A percentile compares a stretch with the other conserved stretches of the same genome.
These are phyloP conservation scores for Chirona hameri DNA, from an alignment of 2,888 invertebrate species.

Conservation along the genomic window DNA sequence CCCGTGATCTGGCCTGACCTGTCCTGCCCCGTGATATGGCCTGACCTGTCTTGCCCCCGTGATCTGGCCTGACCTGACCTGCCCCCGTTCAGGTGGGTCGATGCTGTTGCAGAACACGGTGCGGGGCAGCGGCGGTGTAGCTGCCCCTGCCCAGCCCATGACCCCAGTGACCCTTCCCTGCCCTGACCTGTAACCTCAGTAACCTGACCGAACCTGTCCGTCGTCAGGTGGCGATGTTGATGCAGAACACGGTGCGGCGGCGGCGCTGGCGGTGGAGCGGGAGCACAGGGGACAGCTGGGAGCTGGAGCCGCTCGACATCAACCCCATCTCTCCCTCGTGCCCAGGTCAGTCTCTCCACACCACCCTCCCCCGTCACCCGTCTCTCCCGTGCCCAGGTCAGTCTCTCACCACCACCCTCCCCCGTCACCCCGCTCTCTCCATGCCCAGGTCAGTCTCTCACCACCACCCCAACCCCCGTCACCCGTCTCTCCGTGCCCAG, in stretches of 20 bases:
- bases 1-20: too few relatives aligned
- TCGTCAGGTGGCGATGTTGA: constrained; percentile 74
- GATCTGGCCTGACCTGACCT: too few relatives aligned
- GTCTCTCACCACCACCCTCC: background rate
- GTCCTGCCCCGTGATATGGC: too few relatives aligned
- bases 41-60: too few relatives aligned
- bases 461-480: background rate
- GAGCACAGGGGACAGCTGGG: constrained; percentile 59
- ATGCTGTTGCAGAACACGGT: too few relatives aligned
- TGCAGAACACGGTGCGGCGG: constrained; percentile 91
- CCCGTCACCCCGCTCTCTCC: background rate
- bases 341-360: constrained; percentile 72
- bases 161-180: too few relatives aligned
- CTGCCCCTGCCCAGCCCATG: too few relatives aligned
- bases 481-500: constrained; percentile 74
- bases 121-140: too few relatives aligned
- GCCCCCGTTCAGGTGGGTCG: too few relatives aligned
- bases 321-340: constrained; percentile 63
- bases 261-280: constrained; percentile 54
- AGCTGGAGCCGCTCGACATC: constrained; percentile 63
- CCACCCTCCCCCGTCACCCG: constrained; percentile 42
- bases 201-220: too few relatives aligned
- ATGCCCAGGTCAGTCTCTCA: background rate
- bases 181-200: too few relatives aligned
- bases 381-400: constrained; percentile 83